Evolutionary conservation across 2,888 invertebrate genomes (phyloP).

Genomic region (Drosophila helvetica): DNA sequence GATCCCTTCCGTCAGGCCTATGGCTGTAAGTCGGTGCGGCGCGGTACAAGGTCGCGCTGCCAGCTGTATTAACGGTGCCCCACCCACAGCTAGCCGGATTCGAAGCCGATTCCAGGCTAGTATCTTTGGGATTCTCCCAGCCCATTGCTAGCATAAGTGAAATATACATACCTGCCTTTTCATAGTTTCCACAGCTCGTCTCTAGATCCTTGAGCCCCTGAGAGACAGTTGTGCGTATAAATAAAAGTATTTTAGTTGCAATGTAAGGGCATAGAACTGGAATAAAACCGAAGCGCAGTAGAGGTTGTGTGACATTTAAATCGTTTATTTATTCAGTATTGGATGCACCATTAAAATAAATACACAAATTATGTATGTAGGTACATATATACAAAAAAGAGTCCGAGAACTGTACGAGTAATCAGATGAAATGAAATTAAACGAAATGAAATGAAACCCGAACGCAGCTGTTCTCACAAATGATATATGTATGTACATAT

Average conservation of each 20-base stretch:
- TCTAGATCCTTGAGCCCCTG: no score
- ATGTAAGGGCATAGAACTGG: no score
- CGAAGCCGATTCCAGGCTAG: no score
- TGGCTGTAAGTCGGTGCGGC: conserved; percentile 15
- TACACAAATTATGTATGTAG: not conserved
- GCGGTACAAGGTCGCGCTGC: not conserved
- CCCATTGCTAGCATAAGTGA: no score
- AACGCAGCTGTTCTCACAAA: not conserved
- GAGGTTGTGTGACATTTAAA: conserved; percentile 34
- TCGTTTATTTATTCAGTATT: conserved; percentile 39
- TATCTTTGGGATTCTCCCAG: no score
- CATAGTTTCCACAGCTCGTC: no score
- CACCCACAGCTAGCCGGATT: no score
- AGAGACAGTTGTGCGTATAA: no score
- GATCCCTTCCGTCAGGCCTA: conserved; percentile 39
- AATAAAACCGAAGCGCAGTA: conserved; percentile 1
- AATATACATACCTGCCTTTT: no score
- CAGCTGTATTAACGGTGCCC: not conserved
- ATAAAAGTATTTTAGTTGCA: no score
- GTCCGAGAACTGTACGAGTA: not conserved
- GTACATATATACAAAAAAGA: conserved; percentile 15
- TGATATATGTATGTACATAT: not conserved
- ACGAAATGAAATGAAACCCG: conserved; percentile 9
- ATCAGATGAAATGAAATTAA: conserved; percentile 15
- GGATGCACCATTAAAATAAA: conserved; percentile 28